Evolutionary conservation across 2,888 invertebrate species (phyloP), one percentile per base, ranked within the genome.

Genomic region (Coelinius sp.): DNA sequence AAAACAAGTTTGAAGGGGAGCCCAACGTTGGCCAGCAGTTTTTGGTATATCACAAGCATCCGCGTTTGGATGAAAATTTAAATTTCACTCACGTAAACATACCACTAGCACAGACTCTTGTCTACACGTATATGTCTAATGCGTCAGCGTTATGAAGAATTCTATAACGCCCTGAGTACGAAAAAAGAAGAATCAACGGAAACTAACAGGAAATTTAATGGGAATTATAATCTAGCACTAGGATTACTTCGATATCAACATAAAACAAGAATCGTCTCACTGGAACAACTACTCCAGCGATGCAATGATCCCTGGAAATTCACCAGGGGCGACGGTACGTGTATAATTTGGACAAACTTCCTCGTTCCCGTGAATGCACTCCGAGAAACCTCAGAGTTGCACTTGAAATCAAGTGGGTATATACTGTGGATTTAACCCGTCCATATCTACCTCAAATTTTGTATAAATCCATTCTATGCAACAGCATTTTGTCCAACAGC

Each of bases 1-100:
- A 20, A 35, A 35, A 59, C 8, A n/a, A 31, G 56, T 56, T 56
- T n/a, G n/a, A 14, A 20, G 56, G 31, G 59, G 14, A 31, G 35
- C 17, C 8, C 14, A 31, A n/a, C 31, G 31, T 31, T 59, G 17
- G 20, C 59, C 17, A 59, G 59, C 59, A 59, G 10, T 63, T 63
- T 63, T 63, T 63, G 24, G 38, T 63, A 24, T 63, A 41, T 63
- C 41, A 63, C 38, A 41, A 63, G 35, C 20, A 27, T 41, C 63
- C 63, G 41, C 41, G 41, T 63, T 63, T 63, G 38, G 38, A n/a
- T 38, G 46, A 49, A 41, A 63, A 63, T 63, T 63, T 63, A 63
- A 63, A 63, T 63, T 63, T 63, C 22, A 41, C 63, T 63, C 41
- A 41, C 63, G 63, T 63, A 63, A 63, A 41, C 38, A 63, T 44